phyloP scores from a whole-genome alignment of 1,140 invertebrate species.

The Euwallacea fornicatus region DNA sequence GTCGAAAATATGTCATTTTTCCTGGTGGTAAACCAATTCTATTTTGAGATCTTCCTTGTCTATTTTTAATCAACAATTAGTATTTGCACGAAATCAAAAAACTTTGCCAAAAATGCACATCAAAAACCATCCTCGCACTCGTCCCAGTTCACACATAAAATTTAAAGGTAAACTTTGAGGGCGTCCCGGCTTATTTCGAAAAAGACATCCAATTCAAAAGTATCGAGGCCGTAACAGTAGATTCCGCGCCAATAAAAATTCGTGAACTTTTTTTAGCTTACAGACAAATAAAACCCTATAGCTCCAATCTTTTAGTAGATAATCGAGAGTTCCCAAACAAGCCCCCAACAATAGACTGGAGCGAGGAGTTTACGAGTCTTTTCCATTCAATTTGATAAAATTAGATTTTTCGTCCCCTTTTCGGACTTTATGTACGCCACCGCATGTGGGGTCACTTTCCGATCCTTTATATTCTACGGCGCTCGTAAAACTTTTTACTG shows the following conservation, averaged over 20 bases:
- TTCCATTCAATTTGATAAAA: constrained; percentile 2
- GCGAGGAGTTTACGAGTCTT: not conserved
- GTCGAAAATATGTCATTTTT: not conserved
- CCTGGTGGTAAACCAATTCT: not conserved
- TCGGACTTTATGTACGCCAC: constrained; percentile 1
- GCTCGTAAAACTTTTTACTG: constrained; percentile 10
- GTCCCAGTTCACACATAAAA: not conserved
- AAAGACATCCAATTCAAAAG: constrained; percentile 2
- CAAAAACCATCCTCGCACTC: not conserved
- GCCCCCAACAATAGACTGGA: constrained; percentile 1
- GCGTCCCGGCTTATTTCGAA: not conserved
- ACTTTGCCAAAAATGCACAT: too few relatives aligned
- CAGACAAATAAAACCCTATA: constrained; percentile 11
- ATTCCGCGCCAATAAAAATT: constrained; percentile 8
- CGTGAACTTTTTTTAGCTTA: constrained; percentile 5
- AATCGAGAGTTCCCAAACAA: constrained; percentile 11
- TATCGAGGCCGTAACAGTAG: constrained; percentile 2
- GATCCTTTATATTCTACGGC: not conserved
- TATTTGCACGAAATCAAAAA: not conserved
- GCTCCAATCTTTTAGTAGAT: constrained; percentile 12
- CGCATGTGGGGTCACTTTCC: constrained; percentile 1
- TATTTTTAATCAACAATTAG: not conserved
- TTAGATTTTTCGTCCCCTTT: not conserved
- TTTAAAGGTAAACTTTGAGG: not conserved
- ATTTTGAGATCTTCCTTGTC: constrained; percentile 2